phyloP scores from a whole-genome alignment of 2,888 invertebrate species.

The Hermaeophaga mercurialis region DNA sequence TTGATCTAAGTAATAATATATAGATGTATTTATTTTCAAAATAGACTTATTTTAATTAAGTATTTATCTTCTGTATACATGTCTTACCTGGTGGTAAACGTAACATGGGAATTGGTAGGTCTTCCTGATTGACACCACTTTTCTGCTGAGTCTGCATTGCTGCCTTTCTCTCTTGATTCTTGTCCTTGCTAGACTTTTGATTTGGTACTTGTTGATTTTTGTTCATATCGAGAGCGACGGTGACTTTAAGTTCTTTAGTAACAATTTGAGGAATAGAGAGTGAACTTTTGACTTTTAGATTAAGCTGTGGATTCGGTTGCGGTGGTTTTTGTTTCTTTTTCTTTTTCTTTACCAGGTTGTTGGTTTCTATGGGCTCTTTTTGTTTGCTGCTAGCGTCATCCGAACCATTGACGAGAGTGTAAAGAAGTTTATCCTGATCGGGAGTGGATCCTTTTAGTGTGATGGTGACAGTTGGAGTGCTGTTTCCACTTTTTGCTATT shows the following conservation, averaged over 20 bases:
- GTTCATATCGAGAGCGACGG: conserved; percentile 45
- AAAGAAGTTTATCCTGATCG: conserved; percentile 74
- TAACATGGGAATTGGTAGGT: conserved; percentile 51
- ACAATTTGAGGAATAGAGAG: conserved; percentile 31
- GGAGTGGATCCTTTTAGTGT: conserved; percentile 76
- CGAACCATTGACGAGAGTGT: conserved; percentile 70
- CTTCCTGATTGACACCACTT: conserved; percentile 36
- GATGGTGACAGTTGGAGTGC: conserved; percentile 76
- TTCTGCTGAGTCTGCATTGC: conserved; percentile 35
- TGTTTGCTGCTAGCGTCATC: conserved; percentile 43
- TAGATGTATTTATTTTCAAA: too few relatives aligned
- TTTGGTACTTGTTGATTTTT: conserved; percentile 30
- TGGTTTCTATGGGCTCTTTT: conserved; percentile 4
- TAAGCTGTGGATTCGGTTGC: neutral
- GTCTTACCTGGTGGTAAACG: conserved; percentile 51
- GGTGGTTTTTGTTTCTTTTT: conserved; percentile 33
- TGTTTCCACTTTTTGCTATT: conserved; percentile 68
- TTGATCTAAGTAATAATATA: too few relatives aligned
- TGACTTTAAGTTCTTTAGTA: conserved; percentile 50
- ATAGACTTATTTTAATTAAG: too few relatives aligned
- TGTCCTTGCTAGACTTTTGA: conserved; percentile 25
- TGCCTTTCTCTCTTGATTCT: conserved; percentile 33
- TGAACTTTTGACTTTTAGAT: conserved; percentile 1
- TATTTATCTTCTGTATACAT: too few relatives aligned
- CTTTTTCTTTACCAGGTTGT: conserved; percentile 39